Base-by-base conservation (phyloP, 2,797 vertebrate species). In the Falco peregrinus region DNA sequence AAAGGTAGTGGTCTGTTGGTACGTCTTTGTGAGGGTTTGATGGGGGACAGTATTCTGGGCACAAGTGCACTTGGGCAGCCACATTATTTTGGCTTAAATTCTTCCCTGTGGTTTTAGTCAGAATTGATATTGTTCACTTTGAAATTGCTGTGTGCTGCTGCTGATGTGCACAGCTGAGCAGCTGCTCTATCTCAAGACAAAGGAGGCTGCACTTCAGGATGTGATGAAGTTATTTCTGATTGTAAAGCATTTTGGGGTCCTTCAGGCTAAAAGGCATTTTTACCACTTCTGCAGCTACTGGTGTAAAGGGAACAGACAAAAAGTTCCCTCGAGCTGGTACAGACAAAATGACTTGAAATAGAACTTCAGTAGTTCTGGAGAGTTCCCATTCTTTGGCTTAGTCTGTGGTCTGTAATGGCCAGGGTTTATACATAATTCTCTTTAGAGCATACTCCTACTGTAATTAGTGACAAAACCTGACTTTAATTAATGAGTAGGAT, bases 161-260 rank as follows among this genome's bases (percentile, higher is more conserved):
- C 69, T 87, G 65, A 13, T 84, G 69, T 53, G 73, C 80, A 61
- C 61, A 86, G 93, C 51, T 63, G 85, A 96, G 79, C 94, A 96
- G 84, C 96, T 96, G 94, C 87, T 96, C 21, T 47, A 82, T 95
- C 93, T 95, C 63, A 77, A 78, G 82, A 93, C 92, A 95, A 93
- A 92, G 87, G n/a, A 86, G 39, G 39, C 76, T 96, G 69, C 92
- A 78, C 86, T 95, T 95, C 81, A 91, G 84, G 59, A 87, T 8
- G 0, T 13, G 43, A 73, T 95, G 81, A 95, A 96, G 65, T 86
- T 93, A 93, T 94, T 96, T 92, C 69, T 94, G 91, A 90, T 92
- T 96, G 91, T 90, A 74, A 89, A 93, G 59, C 73, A 67, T 94
- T 93, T 91, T 60, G 76, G 37, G 73, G 51, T 93, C 86, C 87